phyloP scores from a whole-genome alignment of 2,888 invertebrate species.

The Dexiosoma caninum region DNA sequence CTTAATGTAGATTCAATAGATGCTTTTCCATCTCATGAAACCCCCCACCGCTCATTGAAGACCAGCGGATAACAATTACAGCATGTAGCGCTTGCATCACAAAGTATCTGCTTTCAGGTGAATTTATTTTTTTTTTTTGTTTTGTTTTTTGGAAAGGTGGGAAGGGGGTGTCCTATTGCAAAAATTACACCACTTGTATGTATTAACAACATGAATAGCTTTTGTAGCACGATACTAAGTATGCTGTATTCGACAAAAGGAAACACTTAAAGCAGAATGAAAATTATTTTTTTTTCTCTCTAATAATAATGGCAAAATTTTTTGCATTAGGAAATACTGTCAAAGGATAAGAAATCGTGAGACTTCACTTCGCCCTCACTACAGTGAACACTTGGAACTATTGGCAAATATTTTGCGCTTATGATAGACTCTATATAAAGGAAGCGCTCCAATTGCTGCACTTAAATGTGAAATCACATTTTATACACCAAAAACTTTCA shows the following conservation, averaged over 20 bases:
- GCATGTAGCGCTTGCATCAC: constrained; percentile 27
- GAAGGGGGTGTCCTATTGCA: not conserved
- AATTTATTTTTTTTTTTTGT: not conserved
- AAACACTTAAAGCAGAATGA: not conserved
- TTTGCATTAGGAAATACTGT: no score
- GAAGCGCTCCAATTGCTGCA: no score
- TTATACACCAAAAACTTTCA: no score
- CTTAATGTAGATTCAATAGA: not conserved
- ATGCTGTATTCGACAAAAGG: not conserved
- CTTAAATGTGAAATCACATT: no score
- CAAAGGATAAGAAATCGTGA: no score
- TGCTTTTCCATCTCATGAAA: not conserved
- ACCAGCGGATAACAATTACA: constrained; percentile 40
- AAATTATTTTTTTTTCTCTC: no score
- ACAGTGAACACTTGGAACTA: no score
- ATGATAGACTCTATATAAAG: no score
- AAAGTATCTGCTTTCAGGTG: constrained; percentile 29
- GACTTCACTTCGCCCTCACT: no score
- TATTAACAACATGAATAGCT: constrained; percentile 1
- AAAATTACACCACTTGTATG: not conserved
- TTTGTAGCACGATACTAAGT: not conserved
- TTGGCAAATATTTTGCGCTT: no score
- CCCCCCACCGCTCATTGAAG: not conserved
- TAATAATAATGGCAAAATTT: no score
- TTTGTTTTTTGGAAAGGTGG: no score